Evolutionary conservation across 2,888 invertebrate species (phyloP).

Genomic region (Cyrtodaria siliqua): DNA sequence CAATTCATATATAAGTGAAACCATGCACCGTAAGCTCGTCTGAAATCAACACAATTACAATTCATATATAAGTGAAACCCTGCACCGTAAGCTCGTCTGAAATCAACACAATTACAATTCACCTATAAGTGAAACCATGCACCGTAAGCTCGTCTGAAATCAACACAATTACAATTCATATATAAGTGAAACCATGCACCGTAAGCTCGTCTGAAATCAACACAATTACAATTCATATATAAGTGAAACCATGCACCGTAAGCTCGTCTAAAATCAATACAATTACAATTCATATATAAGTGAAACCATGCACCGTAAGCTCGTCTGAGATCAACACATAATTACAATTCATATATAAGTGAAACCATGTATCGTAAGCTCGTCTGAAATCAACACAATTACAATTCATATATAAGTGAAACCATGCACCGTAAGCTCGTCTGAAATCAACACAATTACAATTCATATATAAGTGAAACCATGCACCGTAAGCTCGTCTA

Average conservation of each 20-base stretch:
- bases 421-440: slow-evolving; percentile 93
- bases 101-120: slow-evolving; percentile 1
- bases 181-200: slow-evolving; percentile 89
- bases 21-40: slow-evolving; percentile 93
- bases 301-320: slow-evolving; percentile 93
- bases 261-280: slow-evolving; percentile 86
- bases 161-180: neutral
- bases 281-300: too few relatives aligned
- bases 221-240: too few relatives aligned
- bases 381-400: slow-evolving; percentile 74
- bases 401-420: too few relatives aligned
- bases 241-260: slow-evolving; percentile 91
- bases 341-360: too few relatives aligned
- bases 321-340: slow-evolving; percentile 76
- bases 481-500: slow-evolving; percentile 92
- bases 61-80: slow-evolving; percentile 86
- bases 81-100: slow-evolving; percentile 91
- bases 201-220: slow-evolving; percentile 88
- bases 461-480: slow-evolving; percentile 93
- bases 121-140: slow-evolving; percentile 88
- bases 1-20: slow-evolving; percentile 93
- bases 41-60: slow-evolving; percentile 52
- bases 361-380: slow-evolving; percentile 93
- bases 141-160: slow-evolving; percentile 90
- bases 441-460: too few relatives aligned